Evolutionary conservation across 2,888 invertebrate genomes (phyloP), one percentile per base, ranked within the genome.

Genomic region (Xylota sylvarum): DNA sequence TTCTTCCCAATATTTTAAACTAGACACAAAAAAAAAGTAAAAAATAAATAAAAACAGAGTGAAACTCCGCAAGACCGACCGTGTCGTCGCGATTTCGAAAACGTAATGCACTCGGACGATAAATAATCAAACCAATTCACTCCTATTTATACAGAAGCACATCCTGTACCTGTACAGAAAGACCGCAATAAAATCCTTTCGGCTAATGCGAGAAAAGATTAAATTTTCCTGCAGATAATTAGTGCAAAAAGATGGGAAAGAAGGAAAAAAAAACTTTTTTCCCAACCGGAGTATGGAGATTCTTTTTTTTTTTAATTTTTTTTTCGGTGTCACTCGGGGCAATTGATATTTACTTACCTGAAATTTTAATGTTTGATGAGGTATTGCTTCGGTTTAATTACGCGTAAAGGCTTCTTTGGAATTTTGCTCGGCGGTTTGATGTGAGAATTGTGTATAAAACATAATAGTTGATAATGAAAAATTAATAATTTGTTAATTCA

Each of bases 341-440:
- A 64, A 48, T 74, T 50, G 10, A 27, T 84, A 85, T 80, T 81
- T 77, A 85, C 85, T 85, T 85, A 81, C 85, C 80, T 62, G 70
- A 60, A 62, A 77, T 43, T 67, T 12, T 43, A 65, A 67, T 76
- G 72, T 70, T 60, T 64, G 43, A 55, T 50, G 70, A 50, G 35
- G 65, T 48, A 48, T 55, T 65, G 43, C 10, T 62, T 56, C 7
- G 56, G 40, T 60, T 67, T 72, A 77, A 37, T 52, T 40, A 35
- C 32, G n/a, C 50, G 12, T 50, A 35, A 35, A 60, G 12, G 50
- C 64, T 64, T 74, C 14, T 12, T 60, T 65, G 14, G 23, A 48
- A 5, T 62, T 46, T 37, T 79, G 67, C 55, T 62, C 14, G 17
- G 55, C 70, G 56, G 37, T 55, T 52, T 4, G 70, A 7, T 46